These are phyloP conservation scores for Petrosia ficiformis DNA, from an alignment of 37 sponge, comb jelly and placozoan species.

Conservation along the genomic window DNA sequence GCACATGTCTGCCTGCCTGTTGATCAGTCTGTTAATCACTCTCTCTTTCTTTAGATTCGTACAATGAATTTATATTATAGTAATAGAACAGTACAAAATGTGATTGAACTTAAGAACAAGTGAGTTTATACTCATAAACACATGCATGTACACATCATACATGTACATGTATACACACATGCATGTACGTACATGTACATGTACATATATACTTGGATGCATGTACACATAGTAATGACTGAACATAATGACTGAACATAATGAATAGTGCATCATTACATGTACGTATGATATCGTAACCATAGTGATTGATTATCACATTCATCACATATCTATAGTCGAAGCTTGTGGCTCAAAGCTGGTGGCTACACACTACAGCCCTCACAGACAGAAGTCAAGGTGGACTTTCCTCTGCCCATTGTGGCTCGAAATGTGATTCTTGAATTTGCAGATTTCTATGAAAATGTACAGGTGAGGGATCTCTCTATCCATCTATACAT, in stretches of 20 bases:
- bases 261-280: background rate
- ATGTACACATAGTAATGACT: too few relatives aligned
- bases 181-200: too few relatives aligned
- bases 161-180: too few relatives aligned
- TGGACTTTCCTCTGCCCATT: slow-evolving; percentile 89
- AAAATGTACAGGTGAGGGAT: slow-evolving; percentile 86
- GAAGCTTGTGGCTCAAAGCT: slow-evolving; percentile 76
- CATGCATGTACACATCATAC: too few relatives aligned
- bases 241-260: too few relatives aligned
- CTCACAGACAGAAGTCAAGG: slow-evolving; percentile 88
- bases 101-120: slow-evolving; percentile 94
- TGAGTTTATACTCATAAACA: slow-evolving; percentile 6
- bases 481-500: too few relatives aligned
- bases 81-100: slow-evolving; percentile 79
- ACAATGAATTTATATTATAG: slow-evolving; percentile 89
- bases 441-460: slow-evolving; percentile 91
- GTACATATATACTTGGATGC: too few relatives aligned
- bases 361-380: slow-evolving; percentile 49
- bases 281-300: background rate
- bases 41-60: slow-evolving; percentile 42
- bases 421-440: slow-evolving; percentile 83
- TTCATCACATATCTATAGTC: slow-evolving; percentile 7
- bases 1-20: background rate
- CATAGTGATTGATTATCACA: background rate
- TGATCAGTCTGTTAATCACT: background rate